These are phyloP conservation scores for Elaphurus davidianus DNA, from an alignment of 2,113 vertebrate species.

Conservation along the genomic window DNA sequence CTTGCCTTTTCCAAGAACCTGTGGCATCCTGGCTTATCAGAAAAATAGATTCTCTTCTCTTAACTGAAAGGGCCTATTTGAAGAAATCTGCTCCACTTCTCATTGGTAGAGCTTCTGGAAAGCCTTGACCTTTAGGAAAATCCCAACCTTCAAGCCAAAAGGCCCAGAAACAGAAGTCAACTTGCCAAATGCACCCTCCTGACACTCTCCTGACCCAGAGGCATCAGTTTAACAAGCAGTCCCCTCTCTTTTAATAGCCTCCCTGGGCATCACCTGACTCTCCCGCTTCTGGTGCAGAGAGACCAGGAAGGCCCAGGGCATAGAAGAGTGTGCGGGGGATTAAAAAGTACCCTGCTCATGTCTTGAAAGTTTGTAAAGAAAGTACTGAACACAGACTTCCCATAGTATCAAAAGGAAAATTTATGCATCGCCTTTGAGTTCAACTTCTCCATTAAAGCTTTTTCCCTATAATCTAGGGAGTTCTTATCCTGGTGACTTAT, in stretches of 20 bases:
- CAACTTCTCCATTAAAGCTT: conserved; percentile 99
- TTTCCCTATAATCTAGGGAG: conserved; percentile 97
- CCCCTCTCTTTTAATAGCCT: conserved; percentile 22
- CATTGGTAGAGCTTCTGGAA: neutral
- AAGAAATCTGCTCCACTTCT: conserved; percentile 12
- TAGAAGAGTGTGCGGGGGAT: conserved; percentile 45
- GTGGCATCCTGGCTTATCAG: neutral
- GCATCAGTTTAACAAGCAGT: neutral
- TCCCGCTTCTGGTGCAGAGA: neutral
- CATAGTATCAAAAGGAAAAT: conserved; percentile 93
- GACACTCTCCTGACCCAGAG: neutral
- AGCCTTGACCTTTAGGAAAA: conserved; percentile 55
- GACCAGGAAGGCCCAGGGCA: neutral
- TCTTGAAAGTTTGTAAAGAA: conserved; percentile 89
- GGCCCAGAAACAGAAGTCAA: neutral
- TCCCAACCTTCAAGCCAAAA: conserved; percentile 7
- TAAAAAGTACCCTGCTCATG: conserved; percentile 75
- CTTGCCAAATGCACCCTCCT: neutral
- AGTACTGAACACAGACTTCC: conserved; percentile 93
- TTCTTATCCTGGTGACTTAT: conserved; percentile 99
- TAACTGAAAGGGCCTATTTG: neutral
- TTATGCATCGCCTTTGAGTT: conserved; percentile 99
- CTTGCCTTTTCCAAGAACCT: neutral
- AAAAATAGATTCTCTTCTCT: neutral
- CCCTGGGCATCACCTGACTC: conserved; percentile 6